These are phyloP conservation scores for Sinhomidia bicolor DNA, from an alignment of 2,888 invertebrate genomes.

Conservation along the genomic window DNA sequence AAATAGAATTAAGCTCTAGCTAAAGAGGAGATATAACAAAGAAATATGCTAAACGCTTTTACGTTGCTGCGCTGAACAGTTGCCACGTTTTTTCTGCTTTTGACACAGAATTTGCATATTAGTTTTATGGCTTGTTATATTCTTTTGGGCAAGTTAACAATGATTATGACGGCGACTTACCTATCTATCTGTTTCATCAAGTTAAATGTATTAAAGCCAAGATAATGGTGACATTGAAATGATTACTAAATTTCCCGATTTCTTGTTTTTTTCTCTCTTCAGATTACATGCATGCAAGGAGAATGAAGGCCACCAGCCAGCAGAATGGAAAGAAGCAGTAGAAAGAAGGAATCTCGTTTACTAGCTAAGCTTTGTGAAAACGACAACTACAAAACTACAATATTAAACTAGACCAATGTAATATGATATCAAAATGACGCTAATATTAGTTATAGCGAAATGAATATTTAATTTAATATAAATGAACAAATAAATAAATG, in stretches of 20 bases:
- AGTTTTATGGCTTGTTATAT: not conserved
- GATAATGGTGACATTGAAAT: not conserved
- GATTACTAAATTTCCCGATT: not conserved
- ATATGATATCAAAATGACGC: not conserved
- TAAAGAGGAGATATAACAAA: not conserved
- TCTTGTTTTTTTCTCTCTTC: constrained; percentile 1
- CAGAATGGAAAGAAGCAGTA: not conserved
- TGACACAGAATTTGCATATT: constrained; percentile 4
- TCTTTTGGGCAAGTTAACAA: not conserved
- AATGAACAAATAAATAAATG: no score
- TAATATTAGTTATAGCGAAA: not conserved
- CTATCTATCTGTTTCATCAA: no score
- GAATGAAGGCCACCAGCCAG: not conserved
- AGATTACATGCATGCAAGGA: constrained; percentile 25
- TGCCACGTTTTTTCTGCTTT: not conserved
- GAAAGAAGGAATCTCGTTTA: not conserved
- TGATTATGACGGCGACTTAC: no score
- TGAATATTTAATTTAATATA: not conserved
- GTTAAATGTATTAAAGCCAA: not conserved
- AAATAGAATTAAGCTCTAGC: not conserved
- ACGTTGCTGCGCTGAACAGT: no score
- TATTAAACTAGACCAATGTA: not conserved
- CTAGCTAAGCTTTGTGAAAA: not conserved
- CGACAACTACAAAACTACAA: not conserved
- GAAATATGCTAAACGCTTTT: not conserved